Base-by-base conservation (phyloP, 2,797 vertebrate genomes). In the Muraenolepis orangiensis region DNA sequence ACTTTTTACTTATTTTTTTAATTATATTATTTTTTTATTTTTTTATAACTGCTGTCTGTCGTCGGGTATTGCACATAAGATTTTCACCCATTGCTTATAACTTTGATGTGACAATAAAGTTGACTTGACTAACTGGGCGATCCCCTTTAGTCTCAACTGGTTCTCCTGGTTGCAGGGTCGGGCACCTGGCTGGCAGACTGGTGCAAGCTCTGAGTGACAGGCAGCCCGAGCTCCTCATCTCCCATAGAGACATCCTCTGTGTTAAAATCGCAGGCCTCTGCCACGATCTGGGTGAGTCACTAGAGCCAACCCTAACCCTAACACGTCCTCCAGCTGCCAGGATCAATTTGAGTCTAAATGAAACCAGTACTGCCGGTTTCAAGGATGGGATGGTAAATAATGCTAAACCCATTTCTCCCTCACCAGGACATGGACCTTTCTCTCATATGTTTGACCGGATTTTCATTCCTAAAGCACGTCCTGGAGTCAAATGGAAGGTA, bases 251-350 rank as follows among this genome's bases (percentile, higher is more conserved):
- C 74, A 86, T 96, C 20, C 94, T 99, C 0, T 99, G 98, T 78
- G 97, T 99, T 70, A 96, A 98, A 91, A 97, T 99, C 0, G 98
- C 97, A 18, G 97, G 98, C 0, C 95, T 99, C 75, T 99, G 97
- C 76, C 98, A 99, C 4, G 98, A 99, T 84, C 86, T 99, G 20
- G 97, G 98, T 99, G 88, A 94, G 93, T 76, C 23, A 23, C n/a
- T 18, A 26, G 57, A 26, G 23, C 57, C 57, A 26, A 64, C 8
- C 57, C 23, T 61, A 16, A n/a, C 18, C 46, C 5, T 20, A 26
- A 64, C 12, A 26, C 57, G 11, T 23, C 57, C 57, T 26, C 23
- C 57, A 11, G 4, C 23, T 32, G 69, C 28, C 28, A 28, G 23
- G 13, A n/a, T n/a, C n/a, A n/a, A n/a, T n/a, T n/a, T n/a, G n/a